Evolutionary conservation across 2,113 vertebrate genomes (phyloP).

Genomic region (Dinomys branickii): DNA sequence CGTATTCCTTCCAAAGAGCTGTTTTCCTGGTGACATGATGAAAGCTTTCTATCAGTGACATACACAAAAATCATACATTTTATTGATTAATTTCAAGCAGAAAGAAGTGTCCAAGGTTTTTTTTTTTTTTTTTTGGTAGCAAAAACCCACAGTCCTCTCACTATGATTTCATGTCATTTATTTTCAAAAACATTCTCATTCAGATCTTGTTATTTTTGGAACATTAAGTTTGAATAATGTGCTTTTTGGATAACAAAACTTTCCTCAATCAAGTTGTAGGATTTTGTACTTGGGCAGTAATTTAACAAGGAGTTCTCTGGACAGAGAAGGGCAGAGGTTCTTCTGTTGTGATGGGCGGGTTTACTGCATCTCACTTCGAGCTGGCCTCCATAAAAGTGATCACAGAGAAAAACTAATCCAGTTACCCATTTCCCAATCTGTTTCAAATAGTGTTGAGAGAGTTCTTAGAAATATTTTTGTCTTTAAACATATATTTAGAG

Average conservation of each 20-base stretch:
- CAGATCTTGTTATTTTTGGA: conserved; percentile 1
- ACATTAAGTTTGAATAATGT: background rate
- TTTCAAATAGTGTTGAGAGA: background rate
- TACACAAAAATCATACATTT: background rate
- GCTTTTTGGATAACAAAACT: background rate
- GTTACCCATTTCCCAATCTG: background rate
- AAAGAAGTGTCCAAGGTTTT: background rate
- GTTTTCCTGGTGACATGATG: background rate
- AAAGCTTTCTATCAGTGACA: conserved; percentile 20
- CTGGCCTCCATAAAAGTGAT: background rate
- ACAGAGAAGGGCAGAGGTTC: background rate
- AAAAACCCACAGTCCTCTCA: background rate
- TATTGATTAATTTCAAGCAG: conserved; percentile 20
- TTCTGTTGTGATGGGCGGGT: background rate
- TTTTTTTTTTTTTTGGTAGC: background rate
- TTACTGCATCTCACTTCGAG: background rate
- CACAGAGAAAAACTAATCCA: background rate
- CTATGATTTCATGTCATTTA: conserved; percentile 6
- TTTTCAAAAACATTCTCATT: conserved; percentile 12
- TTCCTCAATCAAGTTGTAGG: background rate
- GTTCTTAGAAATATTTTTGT: conserved; percentile 16
- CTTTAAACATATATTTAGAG: background rate
- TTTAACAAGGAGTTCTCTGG: background rate
- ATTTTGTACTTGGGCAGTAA: background rate
- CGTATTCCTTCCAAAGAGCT: background rate